Evolutionary conservation across 1,140 invertebrate species (phyloP), one percentile per base, ranked within the genome.

Genomic region (Dendrolimus kikuchii): DNA sequence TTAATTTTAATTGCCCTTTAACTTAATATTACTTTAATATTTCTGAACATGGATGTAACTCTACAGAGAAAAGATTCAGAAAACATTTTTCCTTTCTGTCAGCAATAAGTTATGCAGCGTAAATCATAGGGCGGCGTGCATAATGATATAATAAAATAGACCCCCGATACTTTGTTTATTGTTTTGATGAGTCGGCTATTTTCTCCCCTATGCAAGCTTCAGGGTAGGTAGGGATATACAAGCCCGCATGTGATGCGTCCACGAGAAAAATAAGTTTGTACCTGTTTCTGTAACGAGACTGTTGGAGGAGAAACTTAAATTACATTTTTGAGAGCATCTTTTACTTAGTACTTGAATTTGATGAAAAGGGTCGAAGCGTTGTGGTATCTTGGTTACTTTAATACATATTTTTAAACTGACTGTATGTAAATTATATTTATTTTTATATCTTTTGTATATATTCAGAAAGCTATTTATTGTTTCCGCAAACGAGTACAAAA

Each of bases 161-260:
- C 68, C 64, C 57, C 69, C 71, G 79, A 82, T 86, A 81, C 77
- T 86, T 85, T 88, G 86, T 88, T 88, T 88, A 88, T 85, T 88
- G 82, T 88, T 88, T 86, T 88, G 86, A 88, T 88, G 86, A 88
- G 71, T 83, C 69, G 66, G 80, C 84, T 51, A 49, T 71, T 76
- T 81, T 53, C 75, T 71, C 79, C 79, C 81, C 62, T 51, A 57
- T 50, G 37, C 49, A 55, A 55, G 62, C 23, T 23, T 23, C 55
- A 64, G 54, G 66, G 55, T 43, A 42, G 47, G 62, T 53, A 67
- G 64, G 62, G 59, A 57, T 66, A 58, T 75, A 68, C 69, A 64
- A 44, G 61, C 81, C 77, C 78, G 78, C 79, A 82, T 84, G 74
- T 80, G 60, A 55, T 53, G 42, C 37, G 23, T 55, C 68, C 64